These are phyloP conservation scores for Ispidina picta DNA, from an alignment of 2,797 vertebrate species.

Conservation along the genomic window DNA sequence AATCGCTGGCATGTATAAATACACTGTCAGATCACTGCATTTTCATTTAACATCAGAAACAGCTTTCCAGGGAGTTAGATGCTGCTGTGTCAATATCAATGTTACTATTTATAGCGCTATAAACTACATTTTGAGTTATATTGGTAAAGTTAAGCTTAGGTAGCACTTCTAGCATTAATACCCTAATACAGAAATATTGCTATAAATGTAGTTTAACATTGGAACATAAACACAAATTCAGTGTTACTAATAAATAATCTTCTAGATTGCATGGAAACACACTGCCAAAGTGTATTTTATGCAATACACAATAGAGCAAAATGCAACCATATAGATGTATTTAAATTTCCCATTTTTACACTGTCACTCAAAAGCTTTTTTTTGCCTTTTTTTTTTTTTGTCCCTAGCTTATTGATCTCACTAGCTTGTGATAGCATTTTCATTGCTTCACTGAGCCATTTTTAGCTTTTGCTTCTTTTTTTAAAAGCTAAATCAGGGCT, in stretches of 20 bases:
- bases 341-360: conserved; percentile 79
- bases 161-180: conserved; percentile 62
- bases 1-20: conserved; percentile 29
- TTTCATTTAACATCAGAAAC: conserved; percentile 58
- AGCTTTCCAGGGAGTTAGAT: conserved; percentile 57
- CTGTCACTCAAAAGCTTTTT: conserved; percentile 79
- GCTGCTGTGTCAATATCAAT: conserved; percentile 66
- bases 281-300: conserved; percentile 53
- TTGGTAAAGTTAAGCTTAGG: conserved; percentile 66
- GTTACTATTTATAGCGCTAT: conserved; percentile 74
- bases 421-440: conserved; percentile 77
- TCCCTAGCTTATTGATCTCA: conserved; percentile 76
- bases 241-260: conserved; percentile 69
- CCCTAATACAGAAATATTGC: conserved; percentile 70
- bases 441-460: conserved; percentile 73
- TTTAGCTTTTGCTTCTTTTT: conserved; percentile 81
- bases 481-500: conserved; percentile 77
- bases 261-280: conserved; percentile 50
- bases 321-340: conserved; percentile 70
- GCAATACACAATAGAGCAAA: conserved; percentile 62
- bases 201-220: conserved; percentile 70
- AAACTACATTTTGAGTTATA: conserved; percentile 71
- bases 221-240: conserved; percentile 72
- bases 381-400: conserved; percentile 11
- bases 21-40: conserved; percentile 20